phyloP scores from a whole-genome alignment of 2,797 vertebrate genomes.

The Pipistrellus pipistrellus region DNA sequence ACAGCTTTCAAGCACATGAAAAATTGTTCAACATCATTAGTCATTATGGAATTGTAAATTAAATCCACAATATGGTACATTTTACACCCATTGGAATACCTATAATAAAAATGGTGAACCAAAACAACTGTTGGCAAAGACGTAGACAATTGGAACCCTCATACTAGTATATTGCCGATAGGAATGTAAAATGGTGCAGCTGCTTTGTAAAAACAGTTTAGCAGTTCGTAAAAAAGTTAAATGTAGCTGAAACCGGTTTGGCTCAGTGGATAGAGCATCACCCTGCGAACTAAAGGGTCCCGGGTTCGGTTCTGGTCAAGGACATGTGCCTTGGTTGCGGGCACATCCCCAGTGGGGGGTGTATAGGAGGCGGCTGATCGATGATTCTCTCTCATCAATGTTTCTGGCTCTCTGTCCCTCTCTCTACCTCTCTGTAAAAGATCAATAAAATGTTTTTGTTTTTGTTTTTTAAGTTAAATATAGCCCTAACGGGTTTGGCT shows the following conservation, averaged over 20 bases:
- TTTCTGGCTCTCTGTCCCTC: no score
- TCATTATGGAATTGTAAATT: constrained; percentile 5
- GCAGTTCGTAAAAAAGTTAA: background rate
- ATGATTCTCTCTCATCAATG: no score
- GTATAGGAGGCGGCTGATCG: no score
- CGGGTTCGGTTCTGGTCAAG: no score
- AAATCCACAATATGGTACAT: background rate
- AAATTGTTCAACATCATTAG: background rate
- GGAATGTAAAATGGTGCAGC: background rate
- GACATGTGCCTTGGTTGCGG: no score
- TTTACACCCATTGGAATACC: background rate
- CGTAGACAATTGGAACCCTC: background rate
- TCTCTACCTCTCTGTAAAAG: no score
- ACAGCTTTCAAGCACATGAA: background rate
- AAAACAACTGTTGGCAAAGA: background rate
- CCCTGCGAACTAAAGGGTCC: no score
- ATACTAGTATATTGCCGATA: background rate
- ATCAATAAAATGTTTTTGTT: no score
- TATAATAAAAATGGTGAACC: background rate
- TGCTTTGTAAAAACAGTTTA: constrained; percentile 9
- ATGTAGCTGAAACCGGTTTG: background rate
- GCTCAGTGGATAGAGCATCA: no score
- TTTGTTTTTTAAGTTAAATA: background rate
- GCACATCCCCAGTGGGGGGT: no score
- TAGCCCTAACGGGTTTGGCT: background rate